These are phyloP conservation scores for Chaunax sp. DNA, from an alignment of 2,797 vertebrate species.

Conservation along the genomic window DNA sequence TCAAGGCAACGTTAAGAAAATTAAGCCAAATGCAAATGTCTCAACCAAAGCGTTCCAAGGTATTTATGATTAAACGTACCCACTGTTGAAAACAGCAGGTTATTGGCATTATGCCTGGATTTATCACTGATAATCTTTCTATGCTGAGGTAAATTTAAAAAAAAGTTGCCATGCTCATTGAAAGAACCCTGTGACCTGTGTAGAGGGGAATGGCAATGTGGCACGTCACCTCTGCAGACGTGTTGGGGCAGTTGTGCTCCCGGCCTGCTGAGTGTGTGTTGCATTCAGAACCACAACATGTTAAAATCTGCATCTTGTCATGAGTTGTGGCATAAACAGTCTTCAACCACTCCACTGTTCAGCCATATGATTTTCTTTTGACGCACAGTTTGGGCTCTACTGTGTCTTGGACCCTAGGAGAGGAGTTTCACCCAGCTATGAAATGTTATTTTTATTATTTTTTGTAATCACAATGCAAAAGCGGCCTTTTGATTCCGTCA, in stretches of 20 bases:
- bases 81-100: constrained; percentile 45
- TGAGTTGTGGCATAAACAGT: constrained; percentile 34
- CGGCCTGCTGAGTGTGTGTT: constrained; percentile 11
- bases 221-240: constrained; percentile 23
- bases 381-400: constrained; percentile 46
- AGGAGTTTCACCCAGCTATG: constrained; percentile 48
- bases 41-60: constrained; percentile 82
- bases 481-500: constrained; percentile 83
- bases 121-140: constrained; percentile 41
- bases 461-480: constrained; percentile 63
- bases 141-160: constrained; percentile 44
- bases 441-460: constrained; percentile 38
- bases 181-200: constrained; percentile 53
- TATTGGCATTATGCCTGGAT: constrained; percentile 45
- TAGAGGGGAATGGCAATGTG: constrained; percentile 45
- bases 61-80: constrained; percentile 69
- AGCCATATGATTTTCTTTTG: constrained; percentile 35
- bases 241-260: constrained; percentile 20
- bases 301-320: constrained; percentile 36
- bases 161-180: constrained; percentile 27
- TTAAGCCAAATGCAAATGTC: constrained; percentile 81
- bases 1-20: constrained; percentile 46
- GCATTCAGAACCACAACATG: constrained; percentile 32
- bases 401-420: constrained; percentile 30
- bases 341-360: constrained; percentile 27